These are phyloP conservation scores for Sciurus niger DNA, from an alignment of 2,113 vertebrate genomes.

Conservation along the genomic window DNA sequence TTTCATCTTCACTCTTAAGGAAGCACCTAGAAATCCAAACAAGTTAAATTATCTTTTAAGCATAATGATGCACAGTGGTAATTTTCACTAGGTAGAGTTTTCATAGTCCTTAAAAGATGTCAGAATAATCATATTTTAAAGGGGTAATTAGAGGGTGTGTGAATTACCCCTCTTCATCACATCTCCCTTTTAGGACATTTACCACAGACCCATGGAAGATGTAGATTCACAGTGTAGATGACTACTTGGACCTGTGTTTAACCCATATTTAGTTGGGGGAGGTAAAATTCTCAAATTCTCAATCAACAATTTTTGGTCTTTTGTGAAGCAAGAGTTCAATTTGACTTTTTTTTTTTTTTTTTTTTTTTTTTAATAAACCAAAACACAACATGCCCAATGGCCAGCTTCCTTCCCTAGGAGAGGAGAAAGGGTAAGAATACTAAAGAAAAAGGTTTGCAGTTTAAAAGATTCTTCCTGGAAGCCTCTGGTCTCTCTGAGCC, in stretches of 20 bases:
- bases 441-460: not conserved
- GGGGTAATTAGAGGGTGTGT: not conserved
- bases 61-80: not conserved
- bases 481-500: slow-evolving; percentile 3
- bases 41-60: not conserved
- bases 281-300: not conserved
- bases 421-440: not conserved
- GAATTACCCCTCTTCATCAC: not conserved
- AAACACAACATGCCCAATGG: not conserved
- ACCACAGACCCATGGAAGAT: not conserved
- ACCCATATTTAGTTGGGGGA: not conserved
- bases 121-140: not conserved
- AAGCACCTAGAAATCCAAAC: not conserved
- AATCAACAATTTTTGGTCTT: not conserved
- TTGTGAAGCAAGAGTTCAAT: not conserved
- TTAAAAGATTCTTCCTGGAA: not conserved
- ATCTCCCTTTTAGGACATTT: not conserved
- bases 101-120: not conserved
- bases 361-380: slow-evolving; percentile 39
- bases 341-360: not conserved
- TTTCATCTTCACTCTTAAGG: slow-evolving; percentile 12
- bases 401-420: not conserved
- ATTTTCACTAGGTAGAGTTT: not conserved
- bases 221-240: not conserved
- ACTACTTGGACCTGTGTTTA: not conserved